Conservation (phyloP, 2,888 invertebrate species). For the Platycheirus rosarum region DNA sequence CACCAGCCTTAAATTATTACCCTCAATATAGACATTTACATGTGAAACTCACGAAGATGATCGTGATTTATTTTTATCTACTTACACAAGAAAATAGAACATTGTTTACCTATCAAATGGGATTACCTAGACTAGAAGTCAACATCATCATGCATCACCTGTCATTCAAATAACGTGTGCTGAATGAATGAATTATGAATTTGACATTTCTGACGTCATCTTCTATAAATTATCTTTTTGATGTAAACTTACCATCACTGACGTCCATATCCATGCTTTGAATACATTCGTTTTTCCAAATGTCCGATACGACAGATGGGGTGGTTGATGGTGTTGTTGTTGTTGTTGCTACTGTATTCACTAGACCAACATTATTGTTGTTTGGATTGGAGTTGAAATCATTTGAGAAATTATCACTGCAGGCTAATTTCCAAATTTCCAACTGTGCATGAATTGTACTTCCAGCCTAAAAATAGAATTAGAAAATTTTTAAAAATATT, state of each 20-base stretch:
- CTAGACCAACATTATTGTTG: conserved; percentile 58
- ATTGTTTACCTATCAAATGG: conserved; percentile 33
- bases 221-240: conserved; percentile 24
- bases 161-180: conserved; percentile 36
- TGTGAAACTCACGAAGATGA: conserved; percentile 16
- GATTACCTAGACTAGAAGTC: conserved; percentile 9
- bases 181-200: too few species aligned
- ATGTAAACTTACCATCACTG: conserved; percentile 78
- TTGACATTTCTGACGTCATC: too few species aligned
- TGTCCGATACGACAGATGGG: conserved; percentile 74
- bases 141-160: too few species aligned
- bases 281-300: conserved; percentile 77
- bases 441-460: conserved; percentile 93
- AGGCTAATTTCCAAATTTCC: conserved; percentile 95
- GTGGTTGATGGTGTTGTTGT: conserved; percentile 77
- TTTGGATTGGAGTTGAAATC: conserved; percentile 75
- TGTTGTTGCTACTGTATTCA: conserved; percentile 63
- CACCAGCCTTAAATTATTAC: background rate
- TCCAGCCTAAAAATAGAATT: conserved; percentile 85
- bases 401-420: conserved; percentile 85
- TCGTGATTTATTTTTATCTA: conserved; percentile 53
- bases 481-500: background rate
- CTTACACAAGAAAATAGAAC: conserved; percentile 66
- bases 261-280: conserved; percentile 78
- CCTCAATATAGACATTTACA: conserved; percentile 13